Evolutionary conservation across 2,113 vertebrate genomes (phyloP), one percentile per base, ranked within the genome.

Genomic region (Diphyllodes magnificus): DNA sequence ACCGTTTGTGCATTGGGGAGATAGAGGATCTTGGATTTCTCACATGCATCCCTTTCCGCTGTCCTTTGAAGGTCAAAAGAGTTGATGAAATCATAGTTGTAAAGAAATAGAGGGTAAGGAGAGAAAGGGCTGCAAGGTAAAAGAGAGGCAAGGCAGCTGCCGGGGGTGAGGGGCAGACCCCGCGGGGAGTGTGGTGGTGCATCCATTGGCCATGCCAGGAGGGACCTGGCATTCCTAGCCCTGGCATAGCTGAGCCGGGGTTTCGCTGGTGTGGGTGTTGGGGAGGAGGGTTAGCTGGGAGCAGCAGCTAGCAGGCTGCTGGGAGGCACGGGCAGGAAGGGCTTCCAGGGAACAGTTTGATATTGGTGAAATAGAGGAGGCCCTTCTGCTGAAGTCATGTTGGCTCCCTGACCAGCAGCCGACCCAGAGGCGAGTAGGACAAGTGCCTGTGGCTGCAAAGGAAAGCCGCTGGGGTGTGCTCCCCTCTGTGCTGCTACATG

Each of bases 401-500:
- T 72, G 69, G 15, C 59, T 56, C 7, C 15, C 20, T 57, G 61
- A 35, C 3, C 25, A 53, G 71, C 40, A 47, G 40, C 19, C 64
- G 49, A 24, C 4, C 60, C 35, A 23, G 42, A 9, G 11, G 35
- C 54, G 42, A 53, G 8, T 0, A 25, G 47, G 31, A n/a, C 20
- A 39, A 28, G 40, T 17, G 53, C 4, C 9, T 30, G 37, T 60
- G 54, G 18, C 63, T 82, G 66, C 54, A 5, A 1, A 40, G 51
- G 60, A 42, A 19, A n/a, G 40, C 16, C 0, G 1, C 57, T 79
- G 72, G 13, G 15, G 10, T 6, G 7, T 14, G 24, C 25, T 93
- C 18, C 23, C 21, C 42, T 44, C 19, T 4, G 8, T 3, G 1
- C 30, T 11, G 51, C 42, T 0, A 0, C 19, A 6, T 31, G 30